phyloP scores from a whole-genome alignment of 2,113 vertebrate genomes.

The Chrysemys picta region DNA sequence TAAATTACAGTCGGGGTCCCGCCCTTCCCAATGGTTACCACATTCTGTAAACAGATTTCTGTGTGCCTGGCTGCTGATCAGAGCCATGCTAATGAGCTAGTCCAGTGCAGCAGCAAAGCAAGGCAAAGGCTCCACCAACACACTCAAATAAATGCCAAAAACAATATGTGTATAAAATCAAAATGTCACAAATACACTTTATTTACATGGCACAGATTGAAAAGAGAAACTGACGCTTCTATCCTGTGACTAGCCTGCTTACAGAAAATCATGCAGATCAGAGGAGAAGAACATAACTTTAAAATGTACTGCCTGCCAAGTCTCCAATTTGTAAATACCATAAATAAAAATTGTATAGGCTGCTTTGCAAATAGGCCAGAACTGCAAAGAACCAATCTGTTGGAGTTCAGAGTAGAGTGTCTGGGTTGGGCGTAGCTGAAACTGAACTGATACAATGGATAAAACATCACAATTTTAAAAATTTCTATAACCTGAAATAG shows the following conservation, averaged over 20 bases:
- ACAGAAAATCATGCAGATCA: neutral
- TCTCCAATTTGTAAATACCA: too few relatives aligned
- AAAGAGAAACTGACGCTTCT: constrained; percentile 46
- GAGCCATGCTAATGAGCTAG: accelerated
- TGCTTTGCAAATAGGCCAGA: neutral
- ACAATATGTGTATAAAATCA: neutral
- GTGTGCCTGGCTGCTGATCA: constrained; percentile 17
- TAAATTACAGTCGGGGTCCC: neutral
- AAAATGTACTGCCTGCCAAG: accelerated
- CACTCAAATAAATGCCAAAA: neutral
- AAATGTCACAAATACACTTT: constrained; percentile 13
- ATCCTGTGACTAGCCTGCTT: neutral
- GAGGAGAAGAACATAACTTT: neutral
- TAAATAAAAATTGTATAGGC: neutral
- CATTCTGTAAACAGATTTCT: constrained; percentile 26
- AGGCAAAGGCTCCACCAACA: neutral
- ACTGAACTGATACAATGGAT: neutral
- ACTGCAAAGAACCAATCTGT: neutral
- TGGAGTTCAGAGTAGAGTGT: neutral
- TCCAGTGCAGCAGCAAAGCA: neutral
- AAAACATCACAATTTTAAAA: neutral
- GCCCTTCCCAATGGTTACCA: neutral
- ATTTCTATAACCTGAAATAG: neutral
- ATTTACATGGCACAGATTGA: neutral
- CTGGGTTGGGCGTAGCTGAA: neutral